phyloP scores from a whole-genome alignment of 2,113 vertebrate genomes.

The Psilopogon haemacephalus region DNA sequence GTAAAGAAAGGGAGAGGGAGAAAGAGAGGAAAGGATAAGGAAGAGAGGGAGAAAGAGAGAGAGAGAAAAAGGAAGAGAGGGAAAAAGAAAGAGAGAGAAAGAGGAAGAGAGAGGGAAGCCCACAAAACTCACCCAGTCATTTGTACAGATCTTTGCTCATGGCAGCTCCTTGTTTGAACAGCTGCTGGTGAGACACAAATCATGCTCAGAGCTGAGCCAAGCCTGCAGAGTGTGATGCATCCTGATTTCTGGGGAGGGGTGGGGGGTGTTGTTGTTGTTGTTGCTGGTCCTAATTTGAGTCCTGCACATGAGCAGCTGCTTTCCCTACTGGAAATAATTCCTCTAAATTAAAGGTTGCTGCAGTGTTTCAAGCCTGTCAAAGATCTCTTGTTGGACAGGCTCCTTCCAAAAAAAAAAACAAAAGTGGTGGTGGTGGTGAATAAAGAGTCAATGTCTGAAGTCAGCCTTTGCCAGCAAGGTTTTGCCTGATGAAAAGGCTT shows the following conservation, averaged over 20 bases:
- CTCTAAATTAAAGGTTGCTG: constrained; percentile 84
- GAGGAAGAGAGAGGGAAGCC: background rate
- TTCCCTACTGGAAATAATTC: constrained; percentile 84
- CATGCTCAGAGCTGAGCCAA: constrained; percentile 56
- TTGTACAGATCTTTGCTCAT: constrained; percentile 71
- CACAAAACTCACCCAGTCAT: constrained; percentile 33
- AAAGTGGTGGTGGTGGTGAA: no score
- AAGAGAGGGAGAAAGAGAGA: no score
- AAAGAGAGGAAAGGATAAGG: no score
- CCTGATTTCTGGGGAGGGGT: constrained; percentile 49
- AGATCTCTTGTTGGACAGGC: constrained; percentile 66
- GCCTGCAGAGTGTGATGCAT: constrained; percentile 61
- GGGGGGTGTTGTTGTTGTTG: background rate
- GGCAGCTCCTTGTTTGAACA: constrained; percentile 79
- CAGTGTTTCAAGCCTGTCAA: constrained; percentile 78
- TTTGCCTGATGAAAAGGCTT: constrained; percentile 44
- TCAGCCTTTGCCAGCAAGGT: constrained; percentile 20
- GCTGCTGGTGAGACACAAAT: constrained; percentile 74
- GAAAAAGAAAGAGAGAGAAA: background rate
- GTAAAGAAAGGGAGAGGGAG: no score
- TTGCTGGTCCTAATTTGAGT: constrained; percentile 62
- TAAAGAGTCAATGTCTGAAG: constrained; percentile 20
- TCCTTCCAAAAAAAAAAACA: background rate
- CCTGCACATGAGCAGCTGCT: constrained; percentile 75
- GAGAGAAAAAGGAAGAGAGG: background rate